Percentiles rank a stretch among this genome's conserved stretches.
These are phyloP conservation scores for Muraenolepis orangiensis DNA, from an alignment of 2,797 vertebrate species.

Conservation along the genomic window DNA sequence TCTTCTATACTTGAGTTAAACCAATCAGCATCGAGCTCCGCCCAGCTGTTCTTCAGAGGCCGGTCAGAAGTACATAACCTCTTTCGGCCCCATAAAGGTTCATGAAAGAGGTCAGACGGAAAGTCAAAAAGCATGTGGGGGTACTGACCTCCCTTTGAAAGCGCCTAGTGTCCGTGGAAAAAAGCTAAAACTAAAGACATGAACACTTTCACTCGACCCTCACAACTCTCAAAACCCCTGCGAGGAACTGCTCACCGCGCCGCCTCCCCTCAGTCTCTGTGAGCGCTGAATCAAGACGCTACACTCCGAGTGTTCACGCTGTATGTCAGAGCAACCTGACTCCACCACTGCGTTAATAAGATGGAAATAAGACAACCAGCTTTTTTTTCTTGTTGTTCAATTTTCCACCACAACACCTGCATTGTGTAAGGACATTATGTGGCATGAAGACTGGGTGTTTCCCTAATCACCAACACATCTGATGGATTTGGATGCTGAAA, in stretches of 20 bases:
- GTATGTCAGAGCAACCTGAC: neutral
- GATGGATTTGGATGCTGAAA: neutral
- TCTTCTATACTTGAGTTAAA: too few species aligned
- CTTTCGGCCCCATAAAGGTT: too few species aligned
- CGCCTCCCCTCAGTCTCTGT: neutral
- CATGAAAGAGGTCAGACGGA: too few species aligned
- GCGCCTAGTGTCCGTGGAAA: neutral
- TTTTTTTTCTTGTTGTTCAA: neutral
- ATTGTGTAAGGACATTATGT: neutral
- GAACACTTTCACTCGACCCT: neutral
- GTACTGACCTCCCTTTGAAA: too few species aligned
- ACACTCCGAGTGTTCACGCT: neutral
- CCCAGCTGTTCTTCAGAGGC: too few species aligned
- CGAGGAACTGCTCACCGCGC: neutral
- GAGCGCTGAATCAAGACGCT: neutral
- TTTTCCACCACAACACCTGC: neutral
- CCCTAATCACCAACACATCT: neutral
- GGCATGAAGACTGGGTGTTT: too few species aligned
- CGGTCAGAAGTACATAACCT: too few species aligned
- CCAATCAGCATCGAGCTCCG: too few species aligned
- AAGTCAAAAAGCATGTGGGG: too few species aligned
- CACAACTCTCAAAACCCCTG: neutral
- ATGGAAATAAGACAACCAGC: neutral
- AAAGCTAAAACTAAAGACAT: neutral
- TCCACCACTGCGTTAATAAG: neutral